phyloP scores from a whole-genome alignment of 2,113 vertebrate genomes.

The Typhlomys cinereus region DNA sequence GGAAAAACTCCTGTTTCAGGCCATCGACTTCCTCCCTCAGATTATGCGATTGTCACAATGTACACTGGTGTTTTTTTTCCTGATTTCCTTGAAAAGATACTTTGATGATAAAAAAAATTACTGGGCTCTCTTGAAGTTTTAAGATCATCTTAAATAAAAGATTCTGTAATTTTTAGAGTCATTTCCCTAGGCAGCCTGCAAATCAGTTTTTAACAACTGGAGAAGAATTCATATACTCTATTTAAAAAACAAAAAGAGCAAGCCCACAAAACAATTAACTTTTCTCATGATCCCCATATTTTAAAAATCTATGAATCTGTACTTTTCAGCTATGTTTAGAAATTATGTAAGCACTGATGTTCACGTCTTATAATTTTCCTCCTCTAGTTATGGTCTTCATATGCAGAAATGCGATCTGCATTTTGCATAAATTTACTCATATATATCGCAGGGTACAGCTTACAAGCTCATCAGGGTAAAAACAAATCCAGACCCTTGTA shows the following conservation, averaged over 20 bases:
- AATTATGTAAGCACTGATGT: slow-evolving; percentile 63
- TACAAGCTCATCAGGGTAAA: slow-evolving; percentile 45
- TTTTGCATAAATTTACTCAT: slow-evolving; percentile 66
- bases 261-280: slow-evolving; percentile 36
- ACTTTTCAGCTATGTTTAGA: slow-evolving; percentile 69
- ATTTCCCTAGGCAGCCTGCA: background rate
- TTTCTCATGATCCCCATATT: slow-evolving; percentile 45
- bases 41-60: background rate
- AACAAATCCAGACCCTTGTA: slow-evolving; percentile 18
- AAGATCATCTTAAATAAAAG: slow-evolving; percentile 48
- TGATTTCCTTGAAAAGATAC: slow-evolving; percentile 52
- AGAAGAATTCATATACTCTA: background rate
- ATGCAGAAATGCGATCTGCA: slow-evolving; percentile 62
- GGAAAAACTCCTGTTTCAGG: slow-evolving; percentile 20
- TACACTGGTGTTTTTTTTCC: slow-evolving; percentile 24
- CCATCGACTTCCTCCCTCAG: slow-evolving; percentile 9
- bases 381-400: slow-evolving; percentile 60
- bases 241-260: slow-evolving; percentile 47
- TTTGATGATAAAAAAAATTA: slow-evolving; percentile 64
- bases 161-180: slow-evolving; percentile 33
- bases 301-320: slow-evolving; percentile 65
- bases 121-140: slow-evolving; percentile 1
- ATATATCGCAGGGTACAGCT: slow-evolving; percentile 23
- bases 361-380: slow-evolving; percentile 65
- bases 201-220: slow-evolving; percentile 43